Base-by-base conservation (phyloP, 1,140 invertebrate species). In the Caenorhabditis latens region DNA sequence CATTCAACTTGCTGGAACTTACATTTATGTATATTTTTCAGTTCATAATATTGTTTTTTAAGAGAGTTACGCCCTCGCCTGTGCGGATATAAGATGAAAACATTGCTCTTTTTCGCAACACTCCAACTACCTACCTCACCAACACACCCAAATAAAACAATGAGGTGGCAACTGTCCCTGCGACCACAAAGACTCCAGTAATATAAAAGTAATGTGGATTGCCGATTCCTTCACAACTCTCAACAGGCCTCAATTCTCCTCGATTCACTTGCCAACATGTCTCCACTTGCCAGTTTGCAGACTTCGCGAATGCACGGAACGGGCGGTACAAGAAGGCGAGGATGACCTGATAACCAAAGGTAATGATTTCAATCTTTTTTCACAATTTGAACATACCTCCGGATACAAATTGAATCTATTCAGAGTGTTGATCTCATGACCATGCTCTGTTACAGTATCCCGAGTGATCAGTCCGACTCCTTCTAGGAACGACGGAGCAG, bases 361-460 rank as follows among this genome's bases (percentile, higher is more conserved):
- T 19, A 87, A n/a, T 1, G 50, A 13, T 53, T 53, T 53, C 16
- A 53, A 16, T 11, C 0, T 14, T 53, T 53, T 53, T 53, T 11
- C 50, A 6, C 50, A 53, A 3, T 53, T 53, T 53, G 11, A 16
- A 53, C 83, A 24, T 93, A 97, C 95, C 94, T 97, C 96, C 71
- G 96, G 96, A 91, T 95, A 95, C 57, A 97, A 94, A 93, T 95
- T 96, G 90, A 96, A 97, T 86, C 96, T 93, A 90, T 95, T 95
- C 46, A 96, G 94, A 0, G 95, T 95, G 93, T 97, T 96, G 42
- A 97, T 95, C 43, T 95, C 94, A 83, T 94, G 94, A 0, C 96
- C 96, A 93, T 95, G 96, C 91, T 97, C 96, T 0, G 96, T 96
- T 32, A 95, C 93, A 91, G 95, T 95, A 91, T 97, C 96, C 87